phyloP scores from a whole-genome alignment of 1,140 invertebrate species.

The Drosophila repleta region DNA sequence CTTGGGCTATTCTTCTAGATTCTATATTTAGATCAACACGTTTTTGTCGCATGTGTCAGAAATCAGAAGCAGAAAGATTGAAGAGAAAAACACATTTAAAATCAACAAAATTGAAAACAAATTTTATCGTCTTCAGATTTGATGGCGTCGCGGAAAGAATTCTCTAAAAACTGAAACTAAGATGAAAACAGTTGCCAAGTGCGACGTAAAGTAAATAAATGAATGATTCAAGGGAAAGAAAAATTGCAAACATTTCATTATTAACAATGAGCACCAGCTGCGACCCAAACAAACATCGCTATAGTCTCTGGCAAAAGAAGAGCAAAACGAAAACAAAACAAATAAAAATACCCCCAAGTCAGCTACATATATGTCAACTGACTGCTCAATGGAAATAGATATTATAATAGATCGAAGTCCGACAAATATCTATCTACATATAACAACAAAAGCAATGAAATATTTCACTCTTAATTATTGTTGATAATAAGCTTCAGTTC shows the following conservation, averaged over 20 bases:
- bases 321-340: slow-evolving; percentile 5
- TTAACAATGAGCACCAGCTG: slow-evolving; percentile 48
- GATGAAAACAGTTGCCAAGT: slow-evolving; percentile 54
- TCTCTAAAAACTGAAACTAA: slow-evolving; percentile 19
- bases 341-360: neutral
- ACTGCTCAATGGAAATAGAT: too few species aligned
- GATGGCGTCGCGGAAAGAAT: neutral
- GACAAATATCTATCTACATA: too few species aligned
- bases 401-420: too few species aligned
- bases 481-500: too few species aligned
- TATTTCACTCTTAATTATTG: too few species aligned
- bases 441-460: too few species aligned
- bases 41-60: slow-evolving; percentile 61
- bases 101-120: neutral
- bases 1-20: too few species aligned
- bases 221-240: neutral
- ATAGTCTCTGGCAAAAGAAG: slow-evolving; percentile 5
- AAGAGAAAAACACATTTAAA: neutral
- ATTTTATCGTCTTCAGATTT: neutral
- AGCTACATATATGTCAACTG: too few species aligned
- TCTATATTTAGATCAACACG: slow-evolving; percentile 56
- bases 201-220: slow-evolving; percentile 18
- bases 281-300: slow-evolving; percentile 39
- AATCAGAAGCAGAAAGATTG: slow-evolving; percentile 13
- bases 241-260: slow-evolving; percentile 30